Evolutionary conservation across 2,113 vertebrate species (phyloP).

Genomic region (Cyrtonyx montezumae): DNA sequence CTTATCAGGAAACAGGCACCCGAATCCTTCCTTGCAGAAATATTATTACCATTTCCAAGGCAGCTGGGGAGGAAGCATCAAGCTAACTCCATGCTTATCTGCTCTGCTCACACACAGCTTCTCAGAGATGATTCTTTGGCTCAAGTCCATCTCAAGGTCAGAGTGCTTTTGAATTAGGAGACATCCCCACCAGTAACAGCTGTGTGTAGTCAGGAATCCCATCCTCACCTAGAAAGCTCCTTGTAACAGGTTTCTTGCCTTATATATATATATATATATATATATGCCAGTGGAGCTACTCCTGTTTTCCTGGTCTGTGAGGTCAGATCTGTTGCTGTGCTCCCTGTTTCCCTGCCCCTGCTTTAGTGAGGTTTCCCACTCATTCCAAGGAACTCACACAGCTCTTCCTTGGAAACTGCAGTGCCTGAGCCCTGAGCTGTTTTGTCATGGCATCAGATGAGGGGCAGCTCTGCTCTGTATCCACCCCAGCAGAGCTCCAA

Average conservation of each 20-base stretch:
- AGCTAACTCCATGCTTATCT: neutral
- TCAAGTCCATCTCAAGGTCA: neutral
- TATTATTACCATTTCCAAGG: neutral
- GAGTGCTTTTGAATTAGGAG: neutral
- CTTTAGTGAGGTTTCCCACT: neutral
- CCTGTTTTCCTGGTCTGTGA: neutral
- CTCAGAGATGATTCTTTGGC: neutral
- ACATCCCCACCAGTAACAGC: neutral
- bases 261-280: no score
- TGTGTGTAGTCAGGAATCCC: neutral
- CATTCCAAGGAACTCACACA: neutral
- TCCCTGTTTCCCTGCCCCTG: fast-evolving
- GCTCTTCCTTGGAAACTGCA: neutral
- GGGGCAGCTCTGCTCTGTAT: neutral
- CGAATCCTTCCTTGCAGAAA: neutral
- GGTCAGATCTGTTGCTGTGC: fast-evolving
- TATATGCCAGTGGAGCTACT: fast-evolving
- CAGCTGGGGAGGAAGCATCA: neutral
- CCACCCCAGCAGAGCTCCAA: neutral
- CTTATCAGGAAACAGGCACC: neutral
- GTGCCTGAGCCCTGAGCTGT: neutral
- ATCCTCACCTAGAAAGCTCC: neutral
- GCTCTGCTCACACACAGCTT: fast-evolving
- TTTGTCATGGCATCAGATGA: fast-evolving
- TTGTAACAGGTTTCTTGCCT: neutral